Base-by-base conservation (phyloP, 2,113 vertebrate species). In the Tachycineta bicolor region DNA sequence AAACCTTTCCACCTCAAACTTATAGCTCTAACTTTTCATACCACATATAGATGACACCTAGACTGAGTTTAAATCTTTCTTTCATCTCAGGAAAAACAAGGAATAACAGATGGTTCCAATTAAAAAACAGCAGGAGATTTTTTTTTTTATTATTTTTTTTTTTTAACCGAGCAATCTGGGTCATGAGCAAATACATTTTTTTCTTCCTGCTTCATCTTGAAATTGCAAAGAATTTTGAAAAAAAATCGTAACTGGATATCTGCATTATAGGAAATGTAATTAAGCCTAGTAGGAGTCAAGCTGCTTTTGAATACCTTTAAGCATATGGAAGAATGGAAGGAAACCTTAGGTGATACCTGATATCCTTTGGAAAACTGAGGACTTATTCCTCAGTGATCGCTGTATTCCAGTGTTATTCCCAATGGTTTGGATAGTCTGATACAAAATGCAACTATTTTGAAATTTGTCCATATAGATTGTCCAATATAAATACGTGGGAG, bases 61-160 rank as follows among this genome's bases (percentile, higher is more conserved):
- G 88, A 83, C 43, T 58, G 16, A 94, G 75, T 90, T 84, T 81
- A 84, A 37, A 58, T 90, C 19, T 84, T 89, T 81, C 91, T n/a
- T 89, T 93, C 29, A 77, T 87, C 74, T 92, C 26, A 18, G 33
- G 31, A 89, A 69, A 96, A 44, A 94, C 92, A 77, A 77, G 78
- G 18, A 94, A 68, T 82, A 97, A 83, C 86, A 97, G 95, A 97
- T 97, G 96, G 87, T 87, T 96, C 80, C 85, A 97, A 97, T 97
- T 97, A 97, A 95, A 94, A 95, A 97, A 67, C 84, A 90, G 67
- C 68, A 96, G 68, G 89, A 80, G 10, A 62, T 37, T 37, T 71
- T 50, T 69, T 37, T 37, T 37, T 37, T n/a, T n/a, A n/a, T n/a
- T n/a, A 37, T 37, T 37, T 37, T 73, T 75, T 91, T 91, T 83